phyloP scores from a whole-genome alignment of 2,113 vertebrate species.

The Haliaeetus leucogaster region DNA sequence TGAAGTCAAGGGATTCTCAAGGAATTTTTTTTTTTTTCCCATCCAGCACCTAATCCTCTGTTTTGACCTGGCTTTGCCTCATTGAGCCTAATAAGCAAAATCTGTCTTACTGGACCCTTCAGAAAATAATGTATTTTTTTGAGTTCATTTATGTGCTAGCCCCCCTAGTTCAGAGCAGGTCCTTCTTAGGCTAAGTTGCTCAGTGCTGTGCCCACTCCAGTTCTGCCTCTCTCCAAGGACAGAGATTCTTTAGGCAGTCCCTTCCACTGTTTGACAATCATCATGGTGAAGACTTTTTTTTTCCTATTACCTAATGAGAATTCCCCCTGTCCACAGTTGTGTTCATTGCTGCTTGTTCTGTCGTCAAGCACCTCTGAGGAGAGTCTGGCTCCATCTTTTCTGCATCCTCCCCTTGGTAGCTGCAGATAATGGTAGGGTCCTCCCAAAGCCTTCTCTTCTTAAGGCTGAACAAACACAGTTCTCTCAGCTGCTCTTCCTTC shows the following conservation, averaged over 20 bases:
- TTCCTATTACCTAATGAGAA: not conserved
- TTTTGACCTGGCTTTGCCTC: not conserved
- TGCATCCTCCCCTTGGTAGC: not conserved
- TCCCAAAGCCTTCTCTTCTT: not conserved
- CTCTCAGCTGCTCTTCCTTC: not conserved
- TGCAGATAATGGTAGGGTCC: not conserved
- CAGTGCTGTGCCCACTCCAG: not conserved
- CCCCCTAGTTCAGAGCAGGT: not conserved
- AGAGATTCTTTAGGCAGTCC: not conserved
- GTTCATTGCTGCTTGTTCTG: not conserved
- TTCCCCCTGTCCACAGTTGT: not conserved
- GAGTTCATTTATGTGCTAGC: not conserved
- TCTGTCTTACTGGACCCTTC: not conserved
- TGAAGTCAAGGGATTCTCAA: not conserved
- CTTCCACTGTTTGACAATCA: not conserved
- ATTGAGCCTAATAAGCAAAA: not conserved
- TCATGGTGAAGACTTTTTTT: not conserved
- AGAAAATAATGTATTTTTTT: not conserved
- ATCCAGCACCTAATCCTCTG: not conserved
- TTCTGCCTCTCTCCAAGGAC: not conserved
- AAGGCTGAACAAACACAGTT: not conserved
- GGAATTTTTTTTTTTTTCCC: not conserved
- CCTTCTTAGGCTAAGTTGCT: not conserved
- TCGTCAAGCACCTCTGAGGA: not conserved
- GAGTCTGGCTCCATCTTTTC: not conserved